These are phyloP conservation scores for Polydrusus cervinus DNA, from an alignment of 2,888 invertebrate genomes.

Conservation along the genomic window DNA sequence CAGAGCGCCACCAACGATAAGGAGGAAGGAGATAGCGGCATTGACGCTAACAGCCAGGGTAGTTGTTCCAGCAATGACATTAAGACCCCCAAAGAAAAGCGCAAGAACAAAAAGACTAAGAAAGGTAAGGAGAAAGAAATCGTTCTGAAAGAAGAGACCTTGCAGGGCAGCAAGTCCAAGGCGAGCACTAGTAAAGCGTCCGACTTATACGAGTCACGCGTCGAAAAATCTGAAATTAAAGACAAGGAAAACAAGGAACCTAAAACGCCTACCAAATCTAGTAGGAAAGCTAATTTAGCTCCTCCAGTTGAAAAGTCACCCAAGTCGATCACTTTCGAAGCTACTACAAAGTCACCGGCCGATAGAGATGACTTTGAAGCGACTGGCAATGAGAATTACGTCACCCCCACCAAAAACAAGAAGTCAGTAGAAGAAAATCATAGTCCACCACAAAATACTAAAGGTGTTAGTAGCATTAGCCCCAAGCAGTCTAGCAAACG, in stretches of 20 bases:
- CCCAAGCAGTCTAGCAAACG: constrained; percentile 81
- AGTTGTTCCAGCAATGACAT: constrained; percentile 91
- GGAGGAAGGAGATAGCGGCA: constrained; percentile 85
- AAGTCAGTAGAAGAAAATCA: constrained; percentile 55
- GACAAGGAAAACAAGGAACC: constrained; percentile 55
- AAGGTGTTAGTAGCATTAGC: constrained; percentile 72
- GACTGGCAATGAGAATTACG: constrained; percentile 78
- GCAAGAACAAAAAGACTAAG: constrained; percentile 79
- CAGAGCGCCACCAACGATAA: constrained; percentile 73
- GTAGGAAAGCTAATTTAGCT: constrained; percentile 35
- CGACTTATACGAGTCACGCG: constrained; percentile 36
- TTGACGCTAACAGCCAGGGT: constrained; percentile 91
- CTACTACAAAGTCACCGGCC: constrained; percentile 77
- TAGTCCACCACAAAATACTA: constrained; percentile 60
- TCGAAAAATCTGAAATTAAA: constrained; percentile 39
- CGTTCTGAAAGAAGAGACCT: constrained; percentile 44
- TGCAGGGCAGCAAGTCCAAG: constrained; percentile 54
- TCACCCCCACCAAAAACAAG: constrained; percentile 71
- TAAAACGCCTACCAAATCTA: constrained; percentile 57
- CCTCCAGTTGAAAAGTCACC: constrained; percentile 33
- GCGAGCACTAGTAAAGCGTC: constrained; percentile 61
- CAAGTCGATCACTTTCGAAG: constrained; percentile 72
- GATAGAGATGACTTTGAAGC: constrained; percentile 84
- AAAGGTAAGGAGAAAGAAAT: constrained; percentile 56
- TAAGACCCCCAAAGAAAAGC: constrained; percentile 78